Base-by-base conservation (phyloP, 2,113 vertebrate genomes). In the Acinonyx jubatus region DNA sequence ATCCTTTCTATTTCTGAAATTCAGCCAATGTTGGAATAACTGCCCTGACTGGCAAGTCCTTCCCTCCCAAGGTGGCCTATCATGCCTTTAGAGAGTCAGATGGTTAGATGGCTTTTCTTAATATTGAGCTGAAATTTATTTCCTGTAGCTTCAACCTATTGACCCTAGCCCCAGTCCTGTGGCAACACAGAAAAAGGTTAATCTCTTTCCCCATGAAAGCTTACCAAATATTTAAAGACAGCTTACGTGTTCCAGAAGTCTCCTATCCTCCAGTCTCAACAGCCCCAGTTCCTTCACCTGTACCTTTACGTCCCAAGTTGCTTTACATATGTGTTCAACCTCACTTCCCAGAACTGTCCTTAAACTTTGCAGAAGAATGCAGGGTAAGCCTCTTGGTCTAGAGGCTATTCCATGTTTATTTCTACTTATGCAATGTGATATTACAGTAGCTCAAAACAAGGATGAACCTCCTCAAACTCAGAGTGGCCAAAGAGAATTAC, bases 121-220 rank as follows among this genome's bases (percentile, higher is more conserved):
- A 71, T 36, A 93, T 29, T 85, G 69, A 84, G n/a, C 7, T 95
- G 27, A 91, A 84, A 91, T 91, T 84, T 93, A 85, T 79, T 95
- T 88, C 15, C 69, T 85, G 16, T 90, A 91, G 45, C 18, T 92
- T 96, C 15, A 90, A 68, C 19, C 5, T 61, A 80, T 41, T 96
- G 63, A 80, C 92, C 9, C 65, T 48, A 93, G 36, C 29, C 69
- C 55, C 61, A 91, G 29, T 66, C 11, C 45, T 94, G 33, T 68
- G 38, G 45, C 45, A 78, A 78, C 38, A 50, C 48, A 85, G 69
- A 84, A 73, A 11, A 95, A 79, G 33, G 50, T 83, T 87, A 79
- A 91, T 91, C 27, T 4, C 12, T 61, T 89, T 88, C 16, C 38
- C 9, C 2, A 16, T 16, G 38, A 27, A 3, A 45, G 29, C 21